Conservation (phyloP, 2,797 vertebrate genomes). For the Chrosomus eos region DNA sequence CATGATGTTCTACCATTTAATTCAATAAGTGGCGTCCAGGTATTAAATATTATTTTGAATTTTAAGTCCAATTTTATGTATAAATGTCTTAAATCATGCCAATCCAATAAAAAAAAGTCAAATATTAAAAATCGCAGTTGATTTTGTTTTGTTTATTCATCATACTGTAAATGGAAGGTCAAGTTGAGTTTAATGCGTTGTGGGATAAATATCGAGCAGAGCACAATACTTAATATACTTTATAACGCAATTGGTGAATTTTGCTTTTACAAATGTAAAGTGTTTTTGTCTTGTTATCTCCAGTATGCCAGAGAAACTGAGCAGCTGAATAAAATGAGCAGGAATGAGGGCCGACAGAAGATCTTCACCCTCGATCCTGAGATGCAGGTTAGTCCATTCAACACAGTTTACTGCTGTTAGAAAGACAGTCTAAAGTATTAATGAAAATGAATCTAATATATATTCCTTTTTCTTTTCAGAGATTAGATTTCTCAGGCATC, state of each 20-base stretch:
- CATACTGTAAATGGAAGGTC: neutral
- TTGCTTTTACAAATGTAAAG: constrained; percentile 1
- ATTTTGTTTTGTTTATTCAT: constrained; percentile 8
- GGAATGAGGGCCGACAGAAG: constrained; percentile 92
- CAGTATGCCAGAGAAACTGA: constrained; percentile 96
- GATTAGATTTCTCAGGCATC: constrained; percentile 94
- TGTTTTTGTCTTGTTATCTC: constrained; percentile 59
- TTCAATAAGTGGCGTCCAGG: neutral
- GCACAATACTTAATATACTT: neutral
- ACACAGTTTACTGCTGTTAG: neutral
- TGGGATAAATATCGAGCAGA: neutral
- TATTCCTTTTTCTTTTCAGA: constrained; percentile 71
- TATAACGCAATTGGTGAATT: neutral
- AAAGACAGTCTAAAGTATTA: constrained; percentile 4
- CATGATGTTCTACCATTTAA: neutral
- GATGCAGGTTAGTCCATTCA: constrained; percentile 83
- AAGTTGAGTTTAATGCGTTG: neutral
- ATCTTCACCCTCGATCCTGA: constrained; percentile 93
- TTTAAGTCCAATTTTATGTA: neutral
- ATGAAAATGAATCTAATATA: neutral
- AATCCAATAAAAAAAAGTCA: neutral
- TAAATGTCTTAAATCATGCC: neutral
- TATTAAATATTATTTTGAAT: neutral
- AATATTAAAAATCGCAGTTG: neutral
- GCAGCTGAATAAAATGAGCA: constrained; percentile 93